A percentile compares a stretch with the other conserved stretches of the same genome.
phyloP scores from a whole-genome alignment of 2,888 invertebrate species.

The Laspeyria flexula region DNA sequence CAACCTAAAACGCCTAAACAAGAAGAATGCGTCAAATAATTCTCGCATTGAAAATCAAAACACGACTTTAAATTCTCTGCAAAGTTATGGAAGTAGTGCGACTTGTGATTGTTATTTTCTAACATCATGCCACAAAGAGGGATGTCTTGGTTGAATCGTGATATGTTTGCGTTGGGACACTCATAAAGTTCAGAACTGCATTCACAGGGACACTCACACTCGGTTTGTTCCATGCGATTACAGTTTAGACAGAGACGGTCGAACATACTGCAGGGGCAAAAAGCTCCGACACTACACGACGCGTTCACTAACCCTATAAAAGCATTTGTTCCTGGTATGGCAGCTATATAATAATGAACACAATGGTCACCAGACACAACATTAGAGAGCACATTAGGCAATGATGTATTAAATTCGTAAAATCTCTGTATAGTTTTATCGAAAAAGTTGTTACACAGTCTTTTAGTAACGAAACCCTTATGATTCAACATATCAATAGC shows the following conservation, averaged over 20 bases:
- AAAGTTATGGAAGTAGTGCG: constrained; percentile 80
- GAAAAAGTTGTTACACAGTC: constrained; percentile 93
- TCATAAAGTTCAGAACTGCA: constrained; percentile 87
- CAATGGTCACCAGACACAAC: constrained; percentile 95
- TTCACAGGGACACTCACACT: constrained; percentile 98
- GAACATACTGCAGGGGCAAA: constrained; percentile 97
- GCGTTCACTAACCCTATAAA: constrained; percentile 96
- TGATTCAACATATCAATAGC: constrained; percentile 96
- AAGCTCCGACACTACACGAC: constrained; percentile 92
- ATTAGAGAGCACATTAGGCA: constrained; percentile 91
- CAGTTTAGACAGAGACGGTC: constrained; percentile 96
- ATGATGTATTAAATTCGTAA: constrained; percentile 93
- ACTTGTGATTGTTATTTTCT: constrained; percentile 80
- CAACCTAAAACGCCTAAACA: constrained; percentile 93
- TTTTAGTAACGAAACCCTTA: constrained; percentile 92
- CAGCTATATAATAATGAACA: constrained; percentile 93
- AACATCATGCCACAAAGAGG: constrained; percentile 79
- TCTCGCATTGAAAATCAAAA: constrained; percentile 89
- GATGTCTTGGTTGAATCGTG: constrained; percentile 64
- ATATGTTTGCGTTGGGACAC: constrained; percentile 66
- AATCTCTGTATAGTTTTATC: constrained; percentile 94
- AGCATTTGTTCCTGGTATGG: constrained; percentile 94
- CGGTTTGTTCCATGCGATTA: constrained; percentile 96
- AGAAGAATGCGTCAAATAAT: constrained; percentile 86
- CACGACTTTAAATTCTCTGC: constrained; percentile 88